phyloP scores from a whole-genome alignment of 2,113 vertebrate genomes.

The Equus quagga region DNA sequence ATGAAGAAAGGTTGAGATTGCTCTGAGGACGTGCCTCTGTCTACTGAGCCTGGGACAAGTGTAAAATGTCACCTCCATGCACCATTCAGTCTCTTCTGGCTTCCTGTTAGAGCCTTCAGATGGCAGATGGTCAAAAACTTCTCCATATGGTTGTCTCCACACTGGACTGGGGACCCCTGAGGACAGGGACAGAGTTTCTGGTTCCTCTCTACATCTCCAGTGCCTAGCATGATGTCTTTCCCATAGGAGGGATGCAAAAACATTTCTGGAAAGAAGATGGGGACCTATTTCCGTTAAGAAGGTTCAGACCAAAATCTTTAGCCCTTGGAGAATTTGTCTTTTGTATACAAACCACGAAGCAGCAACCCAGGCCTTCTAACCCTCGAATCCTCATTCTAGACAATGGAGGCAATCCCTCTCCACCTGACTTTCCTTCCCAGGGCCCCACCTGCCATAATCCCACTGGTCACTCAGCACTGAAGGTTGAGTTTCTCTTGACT shows the following conservation, averaged over 20 bases:
- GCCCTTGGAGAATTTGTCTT: neutral
- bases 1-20: neutral
- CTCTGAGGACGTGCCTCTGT: neutral
- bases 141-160: neutral
- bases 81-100: neutral
- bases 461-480: neutral
- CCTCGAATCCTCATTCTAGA: neutral
- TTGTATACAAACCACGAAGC: neutral
- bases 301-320: neutral
- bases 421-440: neutral
- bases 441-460: neutral
- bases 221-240: neutral
- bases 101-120: neutral
- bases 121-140: neutral
- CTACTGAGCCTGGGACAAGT: neutral
- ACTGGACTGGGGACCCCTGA: neutral
- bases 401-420: neutral
- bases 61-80: neutral
- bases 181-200: neutral
- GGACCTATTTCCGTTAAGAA: neutral
- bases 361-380: neutral
- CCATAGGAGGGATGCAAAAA: neutral
- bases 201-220: neutral
- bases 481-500: neutral
- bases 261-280: neutral